These are phyloP conservation scores for Chamaetylas fuelleborni DNA, from an alignment of 2,113 vertebrate species.

Conservation along the genomic window DNA sequence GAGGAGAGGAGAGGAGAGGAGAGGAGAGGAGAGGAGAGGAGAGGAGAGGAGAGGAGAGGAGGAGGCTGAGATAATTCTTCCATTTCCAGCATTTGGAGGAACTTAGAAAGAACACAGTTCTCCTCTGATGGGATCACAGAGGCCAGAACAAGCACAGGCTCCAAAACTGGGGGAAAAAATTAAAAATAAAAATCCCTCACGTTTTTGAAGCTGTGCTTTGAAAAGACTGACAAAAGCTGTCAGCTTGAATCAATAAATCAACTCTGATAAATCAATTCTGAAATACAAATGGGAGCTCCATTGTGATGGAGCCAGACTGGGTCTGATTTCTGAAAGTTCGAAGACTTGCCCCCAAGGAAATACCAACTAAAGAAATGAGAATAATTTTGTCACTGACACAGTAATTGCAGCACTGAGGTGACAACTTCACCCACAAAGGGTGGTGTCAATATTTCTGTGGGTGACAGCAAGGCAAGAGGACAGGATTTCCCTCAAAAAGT, in stretches of 20 bases:
- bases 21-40: no score
- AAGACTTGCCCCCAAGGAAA: fast-evolving
- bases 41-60: no score
- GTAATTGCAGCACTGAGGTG: neutral
- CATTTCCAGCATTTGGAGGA: neutral
- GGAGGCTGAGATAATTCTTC: neutral
- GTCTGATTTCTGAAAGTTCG: neutral
- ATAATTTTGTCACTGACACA: neutral
- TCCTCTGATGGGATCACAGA: neutral
- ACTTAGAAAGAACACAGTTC: neutral
- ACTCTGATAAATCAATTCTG: neutral
- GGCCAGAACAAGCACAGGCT: neutral
- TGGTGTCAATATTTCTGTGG: neutral
- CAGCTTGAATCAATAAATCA: neutral
- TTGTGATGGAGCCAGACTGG: neutral
- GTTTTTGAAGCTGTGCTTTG: neutral
- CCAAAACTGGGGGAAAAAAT: neutral
- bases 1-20: no score
- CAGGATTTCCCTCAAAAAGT: neutral
- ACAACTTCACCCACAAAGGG: neutral
- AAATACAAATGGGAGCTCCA: neutral
- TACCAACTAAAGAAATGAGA: neutral
- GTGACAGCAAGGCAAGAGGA: neutral
- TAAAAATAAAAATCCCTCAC: neutral
- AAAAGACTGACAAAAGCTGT: neutral